A percentile compares a stretch with the other conserved stretches of the same genome.
Conservation (phyloP, 2,113 vertebrate species). For the Chloropsis cyanopogon region DNA sequence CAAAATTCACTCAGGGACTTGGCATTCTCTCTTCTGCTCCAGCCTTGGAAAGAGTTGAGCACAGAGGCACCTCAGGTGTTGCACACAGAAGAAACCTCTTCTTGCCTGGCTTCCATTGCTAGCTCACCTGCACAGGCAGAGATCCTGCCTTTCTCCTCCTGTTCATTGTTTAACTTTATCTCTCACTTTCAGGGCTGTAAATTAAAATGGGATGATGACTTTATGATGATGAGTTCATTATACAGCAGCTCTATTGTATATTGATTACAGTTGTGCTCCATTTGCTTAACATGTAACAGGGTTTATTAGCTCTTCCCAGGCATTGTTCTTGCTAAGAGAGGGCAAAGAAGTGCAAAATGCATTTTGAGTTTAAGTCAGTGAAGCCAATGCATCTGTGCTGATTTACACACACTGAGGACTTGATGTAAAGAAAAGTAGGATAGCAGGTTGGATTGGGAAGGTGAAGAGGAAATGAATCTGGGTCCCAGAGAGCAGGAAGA, state of each 20-base stretch:
- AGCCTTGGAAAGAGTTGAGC: not conserved
- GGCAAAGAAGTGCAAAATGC: not conserved
- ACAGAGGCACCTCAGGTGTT: not conserved
- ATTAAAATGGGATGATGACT: constrained; percentile 41
- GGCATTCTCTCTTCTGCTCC: not conserved
- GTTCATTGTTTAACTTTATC: constrained; percentile 53
- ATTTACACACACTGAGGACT: not conserved
- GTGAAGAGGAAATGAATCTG: not conserved
- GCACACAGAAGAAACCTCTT: not conserved
- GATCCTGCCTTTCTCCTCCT: not conserved
- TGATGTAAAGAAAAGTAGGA: not conserved
- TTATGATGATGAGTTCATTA: constrained; percentile 55
- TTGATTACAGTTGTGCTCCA: constrained; percentile 40
- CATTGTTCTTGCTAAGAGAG: constrained; percentile 30
- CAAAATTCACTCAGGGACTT: not conserved
- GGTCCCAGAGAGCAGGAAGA: not conserved
- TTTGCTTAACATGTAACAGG: constrained; percentile 27
- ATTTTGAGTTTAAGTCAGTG: not conserved
- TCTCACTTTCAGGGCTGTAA: constrained; percentile 42
- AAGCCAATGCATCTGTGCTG: not conserved
- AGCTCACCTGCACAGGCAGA: not conserved
- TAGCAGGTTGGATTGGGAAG: not conserved
- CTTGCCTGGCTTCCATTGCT: not conserved
- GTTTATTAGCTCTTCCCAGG: constrained; percentile 36
- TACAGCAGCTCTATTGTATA: constrained; percentile 19